Evolutionary conservation across 2,113 vertebrate genomes (phyloP).

Genomic region (Aviceda subcristata): DNA sequence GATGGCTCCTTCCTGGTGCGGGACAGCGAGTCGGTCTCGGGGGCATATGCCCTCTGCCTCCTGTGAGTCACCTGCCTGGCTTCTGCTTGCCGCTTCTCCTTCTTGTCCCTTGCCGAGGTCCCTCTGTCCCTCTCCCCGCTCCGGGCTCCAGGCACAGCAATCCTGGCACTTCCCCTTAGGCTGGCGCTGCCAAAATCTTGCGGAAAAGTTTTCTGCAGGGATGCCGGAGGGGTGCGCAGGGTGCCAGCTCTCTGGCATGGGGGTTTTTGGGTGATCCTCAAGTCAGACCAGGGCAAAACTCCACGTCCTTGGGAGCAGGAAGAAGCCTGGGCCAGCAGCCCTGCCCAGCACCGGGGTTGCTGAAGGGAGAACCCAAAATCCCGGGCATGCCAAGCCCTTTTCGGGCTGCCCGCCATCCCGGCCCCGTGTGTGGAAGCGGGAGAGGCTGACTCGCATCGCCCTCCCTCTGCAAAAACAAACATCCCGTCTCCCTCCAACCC

Average conservation of each 20-base stretch:
- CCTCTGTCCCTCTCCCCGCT: neutral
- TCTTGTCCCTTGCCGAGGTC: neutral
- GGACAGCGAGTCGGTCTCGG: conserved; percentile 88
- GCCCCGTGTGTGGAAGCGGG: neutral
- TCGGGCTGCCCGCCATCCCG: neutral
- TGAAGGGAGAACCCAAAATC: neutral
- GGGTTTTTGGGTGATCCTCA: neutral
- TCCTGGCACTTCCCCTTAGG: neutral
- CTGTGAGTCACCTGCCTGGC: conserved; percentile 74
- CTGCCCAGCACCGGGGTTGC: neutral
- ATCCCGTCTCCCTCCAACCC: neutral
- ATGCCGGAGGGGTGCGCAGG: rapidly evolving
- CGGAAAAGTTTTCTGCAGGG: neutral
- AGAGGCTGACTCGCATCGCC: neutral
- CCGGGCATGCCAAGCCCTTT: neutral
- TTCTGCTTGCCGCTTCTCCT: neutral
- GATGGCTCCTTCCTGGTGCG: conserved; percentile 88
- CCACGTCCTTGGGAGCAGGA: neutral
- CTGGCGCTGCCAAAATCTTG: neutral
- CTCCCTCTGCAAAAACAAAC: neutral
- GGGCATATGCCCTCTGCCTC: conserved; percentile 87
- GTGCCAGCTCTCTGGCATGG: neutral
- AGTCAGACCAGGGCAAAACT: neutral
- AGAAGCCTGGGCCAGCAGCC: neutral
- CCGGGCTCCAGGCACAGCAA: neutral